phyloP scores from a whole-genome alignment of 2,113 vertebrate species.

The Ageneiosus marmoratus region DNA sequence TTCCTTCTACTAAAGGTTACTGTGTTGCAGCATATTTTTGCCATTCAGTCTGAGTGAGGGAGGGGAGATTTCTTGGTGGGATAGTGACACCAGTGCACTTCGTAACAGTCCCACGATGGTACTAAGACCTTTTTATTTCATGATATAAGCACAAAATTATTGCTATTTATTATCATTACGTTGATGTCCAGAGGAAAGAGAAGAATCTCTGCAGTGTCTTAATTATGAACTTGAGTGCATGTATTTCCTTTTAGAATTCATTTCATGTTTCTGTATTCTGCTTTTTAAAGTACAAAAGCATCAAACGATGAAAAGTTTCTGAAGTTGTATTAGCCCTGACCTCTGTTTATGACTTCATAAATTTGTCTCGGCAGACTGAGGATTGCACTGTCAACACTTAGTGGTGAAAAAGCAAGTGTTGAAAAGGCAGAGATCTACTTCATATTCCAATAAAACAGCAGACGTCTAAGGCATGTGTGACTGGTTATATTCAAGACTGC shows the following conservation, averaged over 20 bases:
- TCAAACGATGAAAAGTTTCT: slow-evolving; percentile 55
- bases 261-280: slow-evolving; percentile 51
- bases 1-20: too few relatives aligned
- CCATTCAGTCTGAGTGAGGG: too few relatives aligned
- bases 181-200: slow-evolving; percentile 55
- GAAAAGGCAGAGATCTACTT: slow-evolving; percentile 36
- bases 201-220: slow-evolving; percentile 58
- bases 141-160: too few relatives aligned
- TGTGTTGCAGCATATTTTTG: too few relatives aligned
- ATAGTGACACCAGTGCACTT: too few relatives aligned
- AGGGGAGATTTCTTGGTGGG: too few relatives aligned
- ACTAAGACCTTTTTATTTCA: too few relatives aligned
- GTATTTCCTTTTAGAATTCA: slow-evolving; percentile 60
- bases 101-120: too few relatives aligned
- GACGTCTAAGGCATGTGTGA: slow-evolving; percentile 31
- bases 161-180: too few relatives aligned
- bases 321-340: slow-evolving; percentile 59
- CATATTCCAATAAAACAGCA: slow-evolving; percentile 37
- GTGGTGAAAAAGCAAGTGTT: slow-evolving; percentile 40
- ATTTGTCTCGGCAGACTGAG: slow-evolving; percentile 59
- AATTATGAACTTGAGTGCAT: slow-evolving; percentile 48
- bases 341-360: slow-evolving; percentile 65
- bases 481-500: slow-evolving; percentile 35
- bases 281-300: slow-evolving; percentile 13
- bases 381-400: slow-evolving; percentile 48